Evolutionary conservation across 2,888 invertebrate genomes (phyloP).

Genomic region (Parnassius glacialis): DNA sequence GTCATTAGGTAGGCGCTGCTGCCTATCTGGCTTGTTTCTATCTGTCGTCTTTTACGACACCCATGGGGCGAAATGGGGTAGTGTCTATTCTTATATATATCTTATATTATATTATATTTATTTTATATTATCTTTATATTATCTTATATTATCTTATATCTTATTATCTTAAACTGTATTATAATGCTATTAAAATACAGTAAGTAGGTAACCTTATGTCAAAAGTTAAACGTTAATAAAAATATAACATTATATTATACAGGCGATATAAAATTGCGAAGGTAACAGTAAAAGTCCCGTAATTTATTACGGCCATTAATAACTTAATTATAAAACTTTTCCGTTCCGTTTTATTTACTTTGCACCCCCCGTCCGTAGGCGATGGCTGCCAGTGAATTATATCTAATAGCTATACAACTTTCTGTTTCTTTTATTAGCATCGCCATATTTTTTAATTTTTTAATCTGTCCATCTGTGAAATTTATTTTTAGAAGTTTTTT

Average conservation of each 20-base stretch:
- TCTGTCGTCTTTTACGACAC: too few species aligned
- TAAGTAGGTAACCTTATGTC: neutral
- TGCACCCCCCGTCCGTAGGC: slow-evolving; percentile 25
- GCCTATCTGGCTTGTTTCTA: too few species aligned
- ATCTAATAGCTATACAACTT: slow-evolving; percentile 24
- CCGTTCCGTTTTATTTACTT: slow-evolving; percentile 28
- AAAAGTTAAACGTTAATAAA: neutral
- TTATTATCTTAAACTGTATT: too few species aligned
- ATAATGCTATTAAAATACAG: too few species aligned
- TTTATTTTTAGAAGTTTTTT: neutral
- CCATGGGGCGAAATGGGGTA: too few species aligned
- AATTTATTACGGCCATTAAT: slow-evolving; percentile 28
- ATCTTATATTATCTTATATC: too few species aligned
- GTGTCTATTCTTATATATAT: too few species aligned
- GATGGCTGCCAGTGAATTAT: slow-evolving; percentile 26
- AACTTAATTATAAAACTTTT: slow-evolving; percentile 29
- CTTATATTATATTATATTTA: too few species aligned
- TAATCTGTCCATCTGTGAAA: slow-evolving; percentile 7
- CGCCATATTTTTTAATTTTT: slow-evolving; percentile 20
- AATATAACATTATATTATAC: slow-evolving; percentile 3
- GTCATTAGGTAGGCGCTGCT: too few species aligned
- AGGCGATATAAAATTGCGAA: slow-evolving; percentile 19
- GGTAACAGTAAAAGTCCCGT: slow-evolving; percentile 26
- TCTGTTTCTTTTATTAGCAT: slow-evolving; percentile 26
- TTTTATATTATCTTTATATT: too few species aligned